A percentile compares a stretch with the other conserved stretches of the same genome.
Evolutionary conservation across 2,113 vertebrate species (phyloP).

Genomic region (Silurus meridionalis): DNA sequence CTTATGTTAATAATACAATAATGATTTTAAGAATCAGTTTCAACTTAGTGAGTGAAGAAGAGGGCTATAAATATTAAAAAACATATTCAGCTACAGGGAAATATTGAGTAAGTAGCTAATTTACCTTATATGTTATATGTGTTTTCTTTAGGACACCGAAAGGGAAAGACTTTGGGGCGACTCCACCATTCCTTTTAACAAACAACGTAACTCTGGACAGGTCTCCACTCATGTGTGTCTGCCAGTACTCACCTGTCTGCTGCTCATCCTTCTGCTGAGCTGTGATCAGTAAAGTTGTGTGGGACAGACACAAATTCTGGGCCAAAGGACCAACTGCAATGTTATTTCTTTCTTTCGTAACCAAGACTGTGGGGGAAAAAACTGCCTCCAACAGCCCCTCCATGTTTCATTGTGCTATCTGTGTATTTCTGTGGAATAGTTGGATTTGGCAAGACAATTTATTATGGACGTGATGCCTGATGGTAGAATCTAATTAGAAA

Average conservation of each 20-base stretch:
- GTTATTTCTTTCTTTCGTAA: slow-evolving; percentile 18
- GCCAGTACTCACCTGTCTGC: slow-evolving; percentile 53
- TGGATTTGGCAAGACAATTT: slow-evolving; percentile 31
- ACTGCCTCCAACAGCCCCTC: neutral
- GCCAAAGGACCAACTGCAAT: slow-evolving; percentile 33
- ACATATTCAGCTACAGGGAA: neutral
- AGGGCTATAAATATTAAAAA: too few relatives aligned
- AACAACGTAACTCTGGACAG: slow-evolving; percentile 61
- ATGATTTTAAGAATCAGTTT: neutral
- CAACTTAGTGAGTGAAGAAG: neutral
- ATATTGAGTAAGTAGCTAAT: neutral
- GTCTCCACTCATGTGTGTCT: slow-evolving; percentile 46
- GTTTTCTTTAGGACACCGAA: slow-evolving; percentile 61
- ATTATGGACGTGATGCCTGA: slow-evolving; percentile 38
- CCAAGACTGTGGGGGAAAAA: slow-evolving; percentile 18
- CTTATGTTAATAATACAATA: neutral
- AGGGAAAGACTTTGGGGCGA: slow-evolving; percentile 68
- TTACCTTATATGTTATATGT: slow-evolving; percentile 33
- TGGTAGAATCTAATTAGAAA: slow-evolving; percentile 18
- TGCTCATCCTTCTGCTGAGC: slow-evolving; percentile 60
- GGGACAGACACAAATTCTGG: slow-evolving; percentile 41
- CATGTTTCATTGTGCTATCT: slow-evolving; percentile 43
- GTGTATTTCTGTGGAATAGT: slow-evolving; percentile 47
- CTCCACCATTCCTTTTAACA: slow-evolving; percentile 64
- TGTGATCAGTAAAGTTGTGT: slow-evolving; percentile 59